Evolutionary conservation across 2,113 vertebrate species (phyloP).

Genomic region (Cinclus cinclus): DNA sequence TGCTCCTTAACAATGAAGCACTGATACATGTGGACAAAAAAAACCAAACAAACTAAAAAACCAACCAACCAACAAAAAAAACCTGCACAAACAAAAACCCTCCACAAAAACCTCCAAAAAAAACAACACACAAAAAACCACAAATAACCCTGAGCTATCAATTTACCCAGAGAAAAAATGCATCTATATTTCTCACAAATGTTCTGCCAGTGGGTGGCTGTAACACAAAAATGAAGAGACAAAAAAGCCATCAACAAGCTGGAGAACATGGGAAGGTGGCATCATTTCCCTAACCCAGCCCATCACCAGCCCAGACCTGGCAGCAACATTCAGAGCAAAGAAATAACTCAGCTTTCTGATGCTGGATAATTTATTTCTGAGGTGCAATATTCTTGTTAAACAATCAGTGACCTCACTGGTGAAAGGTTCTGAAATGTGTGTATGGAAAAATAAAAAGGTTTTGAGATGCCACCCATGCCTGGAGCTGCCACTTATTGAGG

Average conservation of each 20-base stretch:
- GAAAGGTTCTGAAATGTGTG: neutral
- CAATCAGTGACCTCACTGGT: neutral
- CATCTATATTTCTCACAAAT: neutral
- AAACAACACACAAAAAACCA: too few relatives aligned
- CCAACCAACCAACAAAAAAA: neutral
- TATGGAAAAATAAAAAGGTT: neutral
- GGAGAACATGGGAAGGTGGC: neutral
- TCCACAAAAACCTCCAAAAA: too few relatives aligned
- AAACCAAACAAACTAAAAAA: neutral
- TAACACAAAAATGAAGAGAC: neutral
- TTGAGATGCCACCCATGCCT: neutral
- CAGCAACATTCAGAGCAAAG: neutral
- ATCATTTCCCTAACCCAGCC: neutral
- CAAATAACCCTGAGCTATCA: neutral
- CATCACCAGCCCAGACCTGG: neutral
- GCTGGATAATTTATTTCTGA: neutral
- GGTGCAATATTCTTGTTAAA: neutral
- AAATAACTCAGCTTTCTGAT: neutral
- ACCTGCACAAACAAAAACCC: too few relatives aligned
- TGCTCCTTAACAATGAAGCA: neutral
- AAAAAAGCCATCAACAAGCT: neutral
- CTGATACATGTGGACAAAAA: accelerated
- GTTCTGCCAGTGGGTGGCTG: neutral
- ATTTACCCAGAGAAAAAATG: neutral
- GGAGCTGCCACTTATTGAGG: neutral